phyloP scores from a whole-genome alignment of 2,113 vertebrate genomes.

The Onychorhynchus coronatus region DNA sequence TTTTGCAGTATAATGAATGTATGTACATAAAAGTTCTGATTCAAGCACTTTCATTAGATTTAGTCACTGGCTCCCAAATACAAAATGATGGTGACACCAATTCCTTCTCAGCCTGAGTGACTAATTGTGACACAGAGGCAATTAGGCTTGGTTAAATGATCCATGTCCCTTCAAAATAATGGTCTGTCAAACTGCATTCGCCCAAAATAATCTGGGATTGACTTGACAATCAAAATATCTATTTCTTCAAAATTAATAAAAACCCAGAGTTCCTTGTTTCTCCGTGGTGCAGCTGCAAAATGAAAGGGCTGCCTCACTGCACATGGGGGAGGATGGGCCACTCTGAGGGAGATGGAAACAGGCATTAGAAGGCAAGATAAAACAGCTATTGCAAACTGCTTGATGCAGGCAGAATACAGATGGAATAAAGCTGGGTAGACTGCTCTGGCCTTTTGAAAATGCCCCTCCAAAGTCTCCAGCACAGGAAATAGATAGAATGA shows the following conservation, averaged over 20 bases:
- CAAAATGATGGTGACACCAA: constrained; percentile 22
- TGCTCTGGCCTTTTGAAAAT: not conserved
- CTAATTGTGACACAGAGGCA: constrained; percentile 62
- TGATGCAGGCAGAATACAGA: not conserved
- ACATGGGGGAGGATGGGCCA: not conserved
- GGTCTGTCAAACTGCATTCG: constrained; percentile 9
- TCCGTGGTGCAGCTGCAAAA: not conserved
- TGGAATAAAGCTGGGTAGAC: not conserved
- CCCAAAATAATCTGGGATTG: constrained; percentile 50
- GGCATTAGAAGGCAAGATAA: not conserved
- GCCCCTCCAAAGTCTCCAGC: not conserved
- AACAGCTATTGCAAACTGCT: not conserved
- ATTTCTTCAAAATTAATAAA: constrained; percentile 54
- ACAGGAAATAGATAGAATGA: not conserved
- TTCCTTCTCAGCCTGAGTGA: constrained; percentile 28
- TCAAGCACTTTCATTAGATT: constrained; percentile 37
- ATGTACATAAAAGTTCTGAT: not conserved
- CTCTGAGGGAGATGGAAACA: not conserved
- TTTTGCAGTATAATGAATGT: constrained; percentile 14
- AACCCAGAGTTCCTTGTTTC: not conserved
- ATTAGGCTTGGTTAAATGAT: constrained; percentile 68
- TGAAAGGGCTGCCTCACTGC: not conserved
- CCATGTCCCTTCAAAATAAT: constrained; percentile 45
- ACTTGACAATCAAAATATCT: constrained; percentile 41
- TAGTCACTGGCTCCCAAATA: constrained; percentile 26